Percentiles rank a stretch among this genome's conserved stretches.
Evolutionary conservation across 2,113 vertebrate species (phyloP).

Genomic region (Microtus oregoni): DNA sequence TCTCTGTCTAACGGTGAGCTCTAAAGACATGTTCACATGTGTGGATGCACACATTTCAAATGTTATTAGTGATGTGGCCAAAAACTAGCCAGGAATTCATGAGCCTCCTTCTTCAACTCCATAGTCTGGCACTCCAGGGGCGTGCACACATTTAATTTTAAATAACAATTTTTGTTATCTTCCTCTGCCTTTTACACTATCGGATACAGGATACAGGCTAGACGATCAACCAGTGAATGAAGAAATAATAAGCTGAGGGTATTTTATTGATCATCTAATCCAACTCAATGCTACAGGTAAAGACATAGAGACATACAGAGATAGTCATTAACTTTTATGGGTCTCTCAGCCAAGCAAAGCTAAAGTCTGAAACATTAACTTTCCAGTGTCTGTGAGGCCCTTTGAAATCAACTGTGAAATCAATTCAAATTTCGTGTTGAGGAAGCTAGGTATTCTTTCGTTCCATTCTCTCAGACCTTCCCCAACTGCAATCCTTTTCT

Average conservation of each 20-base stretch:
- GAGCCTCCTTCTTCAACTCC: neutral
- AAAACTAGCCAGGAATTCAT: neutral
- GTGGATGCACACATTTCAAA: neutral
- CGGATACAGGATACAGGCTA: neutral
- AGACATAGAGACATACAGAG: neutral
- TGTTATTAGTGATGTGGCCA: neutral
- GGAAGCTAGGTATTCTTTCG: neutral
- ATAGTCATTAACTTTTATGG: neutral
- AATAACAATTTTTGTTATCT: conserved; percentile 19
- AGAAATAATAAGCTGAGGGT: neutral
- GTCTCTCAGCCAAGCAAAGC: neutral
- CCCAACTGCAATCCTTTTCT: neutral
- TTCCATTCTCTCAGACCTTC: neutral
- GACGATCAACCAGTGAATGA: conserved; percentile 35
- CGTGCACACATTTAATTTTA: conserved; percentile 31
- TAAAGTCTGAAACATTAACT: neutral
- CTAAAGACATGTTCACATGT: neutral
- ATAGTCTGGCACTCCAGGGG: neutral
- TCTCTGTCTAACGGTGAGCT: neutral
- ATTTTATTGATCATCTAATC: neutral
- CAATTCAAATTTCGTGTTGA: neutral
- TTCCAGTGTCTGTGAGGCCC: neutral
- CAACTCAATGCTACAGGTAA: neutral
- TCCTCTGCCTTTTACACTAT: neutral
- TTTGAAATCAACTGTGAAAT: neutral